Evolutionary conservation across 2,797 vertebrate species (phyloP).

Genomic region (Liasis olivaceus): DNA sequence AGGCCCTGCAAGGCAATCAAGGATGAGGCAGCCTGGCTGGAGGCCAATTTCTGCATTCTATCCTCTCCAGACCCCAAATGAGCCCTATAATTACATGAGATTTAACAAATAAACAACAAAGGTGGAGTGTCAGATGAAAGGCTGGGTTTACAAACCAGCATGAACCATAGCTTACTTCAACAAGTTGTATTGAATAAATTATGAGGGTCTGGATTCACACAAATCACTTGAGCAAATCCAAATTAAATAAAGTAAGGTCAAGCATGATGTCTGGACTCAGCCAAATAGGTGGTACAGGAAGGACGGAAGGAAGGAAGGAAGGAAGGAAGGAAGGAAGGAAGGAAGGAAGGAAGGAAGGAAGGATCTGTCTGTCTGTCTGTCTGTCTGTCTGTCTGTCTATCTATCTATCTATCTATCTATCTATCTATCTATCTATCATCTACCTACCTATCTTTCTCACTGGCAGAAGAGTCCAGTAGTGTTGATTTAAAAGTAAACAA

Average conservation of each 20-base stretch:
- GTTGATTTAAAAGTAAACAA: no score
- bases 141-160: neutral
- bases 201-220: neutral
- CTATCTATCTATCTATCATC: neutral
- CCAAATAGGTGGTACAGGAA: neutral
- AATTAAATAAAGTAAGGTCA: neutral
- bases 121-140: neutral
- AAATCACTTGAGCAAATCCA: neutral
- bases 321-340: no score
- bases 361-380: neutral
- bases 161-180: neutral
- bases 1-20: no score
- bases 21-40: no score
- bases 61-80: no score
- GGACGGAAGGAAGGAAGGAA: neutral
- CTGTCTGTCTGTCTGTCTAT: neutral
- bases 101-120: neutral
- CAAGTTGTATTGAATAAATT: neutral
- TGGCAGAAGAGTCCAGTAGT: no score
- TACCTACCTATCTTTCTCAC: no score
- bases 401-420: no score
- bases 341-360: neutral
- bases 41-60: no score
- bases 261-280: neutral
- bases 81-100: neutral